A percentile compares a stretch with the other conserved stretches of the same genome.
These are phyloP conservation scores for Valencia hispanica DNA, from an alignment of 2,797 vertebrate species.

Conservation along the genomic window DNA sequence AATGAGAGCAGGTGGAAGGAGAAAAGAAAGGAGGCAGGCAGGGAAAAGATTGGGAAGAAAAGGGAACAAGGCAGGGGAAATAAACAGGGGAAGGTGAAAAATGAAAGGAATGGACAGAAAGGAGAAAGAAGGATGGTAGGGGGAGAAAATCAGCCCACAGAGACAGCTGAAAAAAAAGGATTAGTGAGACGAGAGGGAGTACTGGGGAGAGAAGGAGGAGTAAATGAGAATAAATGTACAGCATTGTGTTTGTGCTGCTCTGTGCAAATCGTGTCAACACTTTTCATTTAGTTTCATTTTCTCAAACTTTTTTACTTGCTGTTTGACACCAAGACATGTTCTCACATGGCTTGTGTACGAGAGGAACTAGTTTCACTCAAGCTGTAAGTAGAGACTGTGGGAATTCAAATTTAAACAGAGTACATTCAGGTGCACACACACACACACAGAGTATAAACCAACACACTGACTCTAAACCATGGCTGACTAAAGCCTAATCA, in stretches of 20 bases:
- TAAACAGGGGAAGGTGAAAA: slow-evolving; percentile 68
- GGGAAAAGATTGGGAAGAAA: slow-evolving; percentile 57
- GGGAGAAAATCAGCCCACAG: slow-evolving; percentile 50
- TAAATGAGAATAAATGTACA: slow-evolving; percentile 75
- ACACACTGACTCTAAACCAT: slow-evolving; percentile 20
- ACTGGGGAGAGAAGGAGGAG: slow-evolving; percentile 49
- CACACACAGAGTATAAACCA: neutral
- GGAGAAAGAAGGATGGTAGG: slow-evolving; percentile 39
- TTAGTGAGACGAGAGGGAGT: slow-evolving; percentile 54
- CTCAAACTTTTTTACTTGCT: slow-evolving; percentile 22
- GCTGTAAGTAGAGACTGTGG: neutral
- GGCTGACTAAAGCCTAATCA: slow-evolving; percentile 13
- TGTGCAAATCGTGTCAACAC: slow-evolving; percentile 15
- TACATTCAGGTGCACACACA: neutral
- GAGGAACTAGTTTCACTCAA: slow-evolving; percentile 40
- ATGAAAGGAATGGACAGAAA: slow-evolving; percentile 58
- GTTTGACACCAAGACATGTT: slow-evolving; percentile 16
- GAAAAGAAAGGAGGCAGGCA: slow-evolving; percentile 55
- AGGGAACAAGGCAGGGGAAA: slow-evolving; percentile 63
- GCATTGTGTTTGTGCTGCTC: slow-evolving; percentile 30
- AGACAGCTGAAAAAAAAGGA: slow-evolving; percentile 61
- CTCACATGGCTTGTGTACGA: neutral
- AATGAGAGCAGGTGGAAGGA: slow-evolving; percentile 72
- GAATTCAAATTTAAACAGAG: neutral
- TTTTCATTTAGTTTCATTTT: slow-evolving; percentile 12